Percentiles rank a stretch among this genome's conserved stretches.
These are phyloP conservation scores for Diacarnus erythraeanus DNA, from an alignment of 37 sponge, comb jelly and placozoan genomes.

Conservation along the genomic window DNA sequence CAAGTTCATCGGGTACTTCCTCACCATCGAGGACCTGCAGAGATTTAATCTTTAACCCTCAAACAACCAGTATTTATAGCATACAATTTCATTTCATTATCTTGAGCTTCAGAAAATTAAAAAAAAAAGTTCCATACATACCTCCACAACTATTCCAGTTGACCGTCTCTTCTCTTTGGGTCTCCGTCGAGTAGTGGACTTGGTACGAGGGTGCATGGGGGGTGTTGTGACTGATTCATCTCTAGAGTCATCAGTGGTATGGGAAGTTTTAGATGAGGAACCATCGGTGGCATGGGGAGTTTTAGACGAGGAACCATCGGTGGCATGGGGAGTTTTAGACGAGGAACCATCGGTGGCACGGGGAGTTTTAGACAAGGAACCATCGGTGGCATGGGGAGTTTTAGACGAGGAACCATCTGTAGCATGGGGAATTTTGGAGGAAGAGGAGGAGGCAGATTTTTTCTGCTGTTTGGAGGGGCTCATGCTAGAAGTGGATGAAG, in stretches of 20 bases:
- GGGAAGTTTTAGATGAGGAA: neutral
- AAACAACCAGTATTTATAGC: too few relatives aligned
- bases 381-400: neutral
- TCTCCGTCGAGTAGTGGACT: conserved; percentile 54
- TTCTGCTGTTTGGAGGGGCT: too few relatives aligned
- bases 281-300: neutral
- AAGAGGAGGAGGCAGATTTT: neutral
- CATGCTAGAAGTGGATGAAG: too few relatives aligned
- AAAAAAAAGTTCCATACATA: neutral
- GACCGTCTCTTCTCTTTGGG: conserved; percentile 55
- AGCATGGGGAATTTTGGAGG: neutral
- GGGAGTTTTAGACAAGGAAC: neutral
- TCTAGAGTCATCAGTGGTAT: conserved; percentile 6
- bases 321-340: neutral
- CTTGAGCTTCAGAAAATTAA: neutral
- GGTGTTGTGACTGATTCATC: neutral
- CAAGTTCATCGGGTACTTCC: conserved; percentile 36
- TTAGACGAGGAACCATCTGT: neutral
- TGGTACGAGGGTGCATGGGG: conserved; percentile 4
- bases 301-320: neutral
- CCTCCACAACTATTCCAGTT: conserved; percentile 59
- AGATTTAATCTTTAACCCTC: too few relatives aligned
- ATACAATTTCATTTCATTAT: too few relatives aligned
- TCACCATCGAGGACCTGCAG: conserved; percentile 26
- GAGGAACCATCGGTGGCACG: neutral